Evolutionary conservation across 2,888 invertebrate species (phyloP).

Genomic region (Electrophaes corylata): DNA sequence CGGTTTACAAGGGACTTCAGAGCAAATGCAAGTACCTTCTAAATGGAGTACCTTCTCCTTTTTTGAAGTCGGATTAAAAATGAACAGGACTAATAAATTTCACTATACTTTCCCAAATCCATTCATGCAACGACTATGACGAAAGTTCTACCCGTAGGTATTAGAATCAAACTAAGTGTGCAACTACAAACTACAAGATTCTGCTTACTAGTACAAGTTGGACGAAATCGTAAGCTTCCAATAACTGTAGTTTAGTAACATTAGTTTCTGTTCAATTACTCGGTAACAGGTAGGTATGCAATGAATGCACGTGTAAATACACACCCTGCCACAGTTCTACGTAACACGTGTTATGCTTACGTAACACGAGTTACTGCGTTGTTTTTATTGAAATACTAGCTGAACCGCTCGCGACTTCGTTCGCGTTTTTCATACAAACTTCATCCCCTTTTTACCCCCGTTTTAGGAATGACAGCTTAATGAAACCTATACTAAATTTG

Average conservation of each 20-base stretch:
- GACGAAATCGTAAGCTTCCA: conserved; percentile 54
- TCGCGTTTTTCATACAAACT: too few species aligned
- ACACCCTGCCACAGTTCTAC: conserved; percentile 16
- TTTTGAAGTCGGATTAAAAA: too few species aligned
- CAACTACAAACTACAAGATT: conserved; percentile 54
- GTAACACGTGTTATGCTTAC: too few species aligned
- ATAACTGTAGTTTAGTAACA: conserved; percentile 48
- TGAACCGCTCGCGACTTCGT: too few species aligned
- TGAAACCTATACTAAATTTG: too few species aligned
- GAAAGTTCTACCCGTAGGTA: conserved; percentile 23
- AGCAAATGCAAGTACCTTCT: too few species aligned
- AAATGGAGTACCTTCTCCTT: too few species aligned
- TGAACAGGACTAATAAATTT: too few species aligned
- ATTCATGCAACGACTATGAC: conserved; percentile 15
- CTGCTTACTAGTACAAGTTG: conserved; percentile 50
- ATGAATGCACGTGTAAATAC: conserved; percentile 20
- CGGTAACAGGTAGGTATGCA: conserved; percentile 29
- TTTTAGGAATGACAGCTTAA: too few species aligned
- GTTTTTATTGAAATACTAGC: not conserved
- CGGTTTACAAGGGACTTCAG: too few species aligned
- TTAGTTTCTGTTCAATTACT: conserved; percentile 39
- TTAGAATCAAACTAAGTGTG: conserved; percentile 44
- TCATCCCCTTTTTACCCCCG: too few species aligned
- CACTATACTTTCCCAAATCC: conserved; percentile 6
- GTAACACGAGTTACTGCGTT: not conserved